Evolutionary conservation across 2,113 vertebrate species (phyloP), one percentile per base, ranked within the genome.

Genomic region (Cynopterus brachyotis): DNA sequence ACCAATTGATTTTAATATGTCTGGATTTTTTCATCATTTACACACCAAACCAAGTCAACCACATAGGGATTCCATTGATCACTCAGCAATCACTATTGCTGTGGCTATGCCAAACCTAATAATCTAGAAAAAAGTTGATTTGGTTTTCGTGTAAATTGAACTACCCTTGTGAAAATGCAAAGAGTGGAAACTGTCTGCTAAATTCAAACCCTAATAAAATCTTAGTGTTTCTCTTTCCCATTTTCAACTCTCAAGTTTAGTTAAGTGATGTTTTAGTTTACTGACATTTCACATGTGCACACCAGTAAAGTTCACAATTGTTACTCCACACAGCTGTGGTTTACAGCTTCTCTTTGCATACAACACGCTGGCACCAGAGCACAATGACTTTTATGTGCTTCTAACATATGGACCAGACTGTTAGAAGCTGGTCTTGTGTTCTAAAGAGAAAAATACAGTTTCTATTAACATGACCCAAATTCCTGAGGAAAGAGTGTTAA

Each of bases 291-390:
- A 98, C 98, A 98, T 98, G 96, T 98, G 98, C 94, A 97, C 95
- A n/a, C 83, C 97, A 98, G 97, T 97, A 91, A 98, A 98, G 95
- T 98, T 98, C 98, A 98, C 92, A 97, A 98, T 64, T 94, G 78
- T 94, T 98, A 83, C 1, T 0, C 64, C 53, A 82, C 86, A 94
- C 97, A 98, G 98, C 98, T 98, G 98, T 96, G 84, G 35, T 95
- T 98, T 98, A 98, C 97, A 97, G 87, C 75, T 11, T 96, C 26
- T 96, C 94, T 97, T 96, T 37, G 26, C 91, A 97, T 75, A 97
- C 73, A 98, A 95, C 81, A 95, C 42, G 70, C 59, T 97, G 97
- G 96, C 97, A 98, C 95, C 79, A 97, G 90, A 95, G 96, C 95
- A 96, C 97, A 98, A 45, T 55, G 24, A 97, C 95, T 98, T 98